These are phyloP conservation scores for Chrysochloris asiatica DNA, from an alignment of 2,113 vertebrate species.

Conservation along the genomic window DNA sequence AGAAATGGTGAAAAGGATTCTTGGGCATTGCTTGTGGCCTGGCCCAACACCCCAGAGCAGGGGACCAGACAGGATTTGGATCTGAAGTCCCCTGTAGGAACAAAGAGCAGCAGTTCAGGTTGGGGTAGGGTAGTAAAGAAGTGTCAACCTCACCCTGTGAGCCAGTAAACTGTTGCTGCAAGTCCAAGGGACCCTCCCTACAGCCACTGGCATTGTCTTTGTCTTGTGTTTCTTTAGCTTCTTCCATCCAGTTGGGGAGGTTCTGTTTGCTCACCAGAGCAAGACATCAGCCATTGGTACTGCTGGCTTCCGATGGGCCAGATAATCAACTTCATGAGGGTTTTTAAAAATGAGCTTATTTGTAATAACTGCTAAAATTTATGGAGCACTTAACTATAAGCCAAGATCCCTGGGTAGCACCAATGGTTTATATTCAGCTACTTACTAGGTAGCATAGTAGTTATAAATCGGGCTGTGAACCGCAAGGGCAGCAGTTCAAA, in stretches of 20 bases:
- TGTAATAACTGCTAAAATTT: neutral
- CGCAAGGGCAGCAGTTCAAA: too few relatives aligned
- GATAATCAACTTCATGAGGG: neutral
- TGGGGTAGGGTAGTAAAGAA: too few relatives aligned
- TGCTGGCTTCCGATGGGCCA: neutral
- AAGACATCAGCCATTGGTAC: neutral
- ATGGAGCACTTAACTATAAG: neutral
- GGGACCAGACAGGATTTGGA: neutral
- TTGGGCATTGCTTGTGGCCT: neutral
- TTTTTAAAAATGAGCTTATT: neutral
- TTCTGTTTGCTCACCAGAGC: neutral
- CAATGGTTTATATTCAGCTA: too few relatives aligned
- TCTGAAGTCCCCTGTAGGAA: neutral
- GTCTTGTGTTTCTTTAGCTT: neutral
- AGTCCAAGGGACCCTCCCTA: neutral
- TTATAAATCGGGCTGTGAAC: too few relatives aligned
- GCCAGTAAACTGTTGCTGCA: too few relatives aligned
- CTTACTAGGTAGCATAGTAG: too few relatives aligned
- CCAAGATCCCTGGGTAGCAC: too few relatives aligned
- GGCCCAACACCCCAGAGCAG: too few relatives aligned
- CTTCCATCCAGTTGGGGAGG: neutral
- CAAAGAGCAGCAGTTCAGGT: neutral
- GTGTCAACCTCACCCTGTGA: fast-evolving
- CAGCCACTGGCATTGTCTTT: fast-evolving
- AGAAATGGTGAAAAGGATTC: neutral